Evolutionary conservation across 2,888 invertebrate species (phyloP).

Genomic region (Nephrotoma appendiculata): DNA sequence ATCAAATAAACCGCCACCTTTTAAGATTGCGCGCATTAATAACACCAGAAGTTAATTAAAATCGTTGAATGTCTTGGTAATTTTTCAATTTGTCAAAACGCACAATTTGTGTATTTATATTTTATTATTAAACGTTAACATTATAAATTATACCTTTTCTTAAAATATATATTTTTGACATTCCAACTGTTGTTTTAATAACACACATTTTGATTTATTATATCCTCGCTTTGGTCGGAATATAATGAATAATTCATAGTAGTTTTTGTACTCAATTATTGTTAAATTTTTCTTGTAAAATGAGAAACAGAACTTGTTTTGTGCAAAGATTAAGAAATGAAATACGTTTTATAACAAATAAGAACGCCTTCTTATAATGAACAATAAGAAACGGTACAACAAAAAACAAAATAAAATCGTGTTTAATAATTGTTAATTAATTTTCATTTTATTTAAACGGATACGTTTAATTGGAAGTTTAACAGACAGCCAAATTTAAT

Average conservation of each 20-base stretch:
- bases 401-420: not conserved
- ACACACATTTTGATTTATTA: not conserved
- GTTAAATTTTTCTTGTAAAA: not conserved
- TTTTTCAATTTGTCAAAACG: not conserved
- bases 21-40: not conserved
- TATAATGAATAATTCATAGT: not conserved
- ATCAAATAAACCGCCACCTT: not conserved
- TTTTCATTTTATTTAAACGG: not conserved
- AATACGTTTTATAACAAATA: not conserved
- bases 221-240: not conserved
- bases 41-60: not conserved
- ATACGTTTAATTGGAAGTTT: not conserved
- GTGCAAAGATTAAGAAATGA: not conserved
- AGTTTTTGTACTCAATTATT: not conserved
- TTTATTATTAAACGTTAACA: not conserved
- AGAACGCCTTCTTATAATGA: not conserved
- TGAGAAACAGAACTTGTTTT: not conserved
- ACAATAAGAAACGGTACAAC: not conserved
- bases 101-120: not conserved
- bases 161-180: not conserved
- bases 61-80: not conserved
- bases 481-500: not conserved
- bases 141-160: not conserved
- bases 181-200: not conserved
- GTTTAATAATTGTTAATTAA: not conserved